Evolutionary conservation across 2,113 vertebrate genomes (phyloP), one percentile per base, ranked within the genome.

Genomic region (Sitta europaea): DNA sequence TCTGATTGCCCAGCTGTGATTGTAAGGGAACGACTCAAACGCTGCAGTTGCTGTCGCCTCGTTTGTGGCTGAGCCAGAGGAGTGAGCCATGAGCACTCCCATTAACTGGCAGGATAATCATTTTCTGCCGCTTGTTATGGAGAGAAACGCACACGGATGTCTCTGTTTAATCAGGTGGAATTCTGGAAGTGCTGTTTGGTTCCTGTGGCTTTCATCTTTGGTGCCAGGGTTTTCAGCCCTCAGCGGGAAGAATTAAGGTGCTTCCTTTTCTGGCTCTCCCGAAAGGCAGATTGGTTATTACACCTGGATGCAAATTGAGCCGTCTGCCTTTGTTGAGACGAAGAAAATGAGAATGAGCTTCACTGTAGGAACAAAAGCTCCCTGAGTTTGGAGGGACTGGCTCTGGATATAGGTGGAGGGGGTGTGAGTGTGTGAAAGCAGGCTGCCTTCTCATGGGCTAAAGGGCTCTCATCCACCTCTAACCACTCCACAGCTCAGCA

Each of bases 251-350:
- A 74, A 93, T 92, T 62, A 57, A 94, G 85, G 94, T 77, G 68
- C 61, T 94, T 88, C 36, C n/a, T 78, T 53, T 81, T 11, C 65
- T 86, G 92, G 72, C 91, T 94, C 14, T 92, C 73, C 61, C 0
- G 4, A 92, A 91, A 95, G 80, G 76, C 94, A 95, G 91, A 80
- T 89, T 94, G 91, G 71, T 96, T 94, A 89, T 96, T 96, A 63
- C 61, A 95, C 80, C 88, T 94, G 91, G 83, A 77, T 94, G 76
- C 65, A 81, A 88, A 94, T 92, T 71, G 73, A 95, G 76, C 89
- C 2, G 40, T 70, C 92, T 94, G 92, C 68, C 55, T 92, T 63
- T 61, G 76, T 14, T 86, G 78, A 73, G 78, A 38, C 35, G 47
- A 67, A 90, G 91, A 72, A 72, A 95, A 88, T 48, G 43, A 66